Evolutionary conservation across 1,140 invertebrate genomes (phyloP), one percentile per base, ranked within the genome.

Genomic region (Proctacanthus coquilletti): DNA sequence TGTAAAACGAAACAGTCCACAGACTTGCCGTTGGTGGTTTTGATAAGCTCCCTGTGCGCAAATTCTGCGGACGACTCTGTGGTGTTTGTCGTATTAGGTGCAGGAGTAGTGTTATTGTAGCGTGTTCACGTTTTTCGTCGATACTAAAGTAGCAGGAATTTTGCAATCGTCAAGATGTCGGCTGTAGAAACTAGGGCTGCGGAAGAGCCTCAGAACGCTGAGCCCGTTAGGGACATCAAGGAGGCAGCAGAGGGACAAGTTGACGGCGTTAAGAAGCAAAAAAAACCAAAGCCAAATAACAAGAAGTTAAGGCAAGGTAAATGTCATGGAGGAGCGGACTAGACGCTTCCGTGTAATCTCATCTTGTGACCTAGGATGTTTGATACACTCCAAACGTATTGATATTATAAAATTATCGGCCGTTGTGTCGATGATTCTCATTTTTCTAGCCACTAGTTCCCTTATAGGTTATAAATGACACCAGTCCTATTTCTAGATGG

Each of bases 281-380:
- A 58, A 42, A 58, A 58, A 41, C 55, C 55, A 34, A 58, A 58
- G 41, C 55, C 55, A 35, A 58, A 58, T 46, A 58, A 58, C 34
- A 58, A 58, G 21, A 58, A 58, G 33, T 34, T 58, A 38, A 46
- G 55, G 23, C 55, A 57, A 53, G 55, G 55, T 57, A 42, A 50
- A 51, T 45, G 23, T 25, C 23, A n/a, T n/a, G n/a, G n/a, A n/a
- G n/a, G n/a, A n/a, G n/a, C n/a, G n/a, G n/a, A n/a, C n/a, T n/a
- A n/a, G n/a, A n/a, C n/a, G n/a, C n/a, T n/a, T n/a, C n/a, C n/a
- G n/a, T n/a, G n/a, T n/a, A n/a, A n/a, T n/a, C n/a, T n/a, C n/a
- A n/a, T n/a, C n/a, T n/a, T n/a, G n/a, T n/a, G n/a, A n/a, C n/a
- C n/a, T n/a, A n/a, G n/a, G n/a, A n/a, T n/a, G n/a, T n/a, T n/a